These are phyloP conservation scores for Colossoma macropomum DNA, from an alignment of 2,113 vertebrate genomes.

Conservation along the genomic window DNA sequence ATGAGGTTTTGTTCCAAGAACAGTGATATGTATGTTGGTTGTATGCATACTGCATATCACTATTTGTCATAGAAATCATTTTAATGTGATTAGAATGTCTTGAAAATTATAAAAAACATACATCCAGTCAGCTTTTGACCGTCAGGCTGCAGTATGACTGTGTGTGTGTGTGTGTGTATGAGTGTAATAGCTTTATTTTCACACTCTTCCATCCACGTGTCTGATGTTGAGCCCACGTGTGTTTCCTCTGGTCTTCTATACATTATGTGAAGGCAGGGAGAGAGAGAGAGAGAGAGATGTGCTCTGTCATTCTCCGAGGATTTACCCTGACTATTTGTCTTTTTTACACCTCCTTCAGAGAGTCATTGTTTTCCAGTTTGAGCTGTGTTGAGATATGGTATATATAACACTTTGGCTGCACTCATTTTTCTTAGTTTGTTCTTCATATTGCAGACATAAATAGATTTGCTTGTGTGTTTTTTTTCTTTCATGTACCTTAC, in stretches of 20 bases:
- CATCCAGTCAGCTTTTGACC: too few relatives aligned
- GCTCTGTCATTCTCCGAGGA: constrained; percentile 69
- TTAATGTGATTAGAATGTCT: too few relatives aligned
- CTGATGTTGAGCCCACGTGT: constrained; percentile 41
- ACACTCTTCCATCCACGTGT: constrained; percentile 55
- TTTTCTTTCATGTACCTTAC: background rate
- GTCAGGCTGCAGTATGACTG: too few relatives aligned
- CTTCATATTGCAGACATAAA: constrained; percentile 17
- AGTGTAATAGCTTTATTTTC: background rate
- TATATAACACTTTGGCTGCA: constrained; percentile 18
- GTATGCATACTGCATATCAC: too few relatives aligned
- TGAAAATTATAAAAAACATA: too few relatives aligned
- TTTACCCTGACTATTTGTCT: constrained; percentile 47
- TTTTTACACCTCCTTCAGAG: constrained; percentile 44
- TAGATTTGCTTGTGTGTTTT: background rate
- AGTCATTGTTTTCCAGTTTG: constrained; percentile 38
- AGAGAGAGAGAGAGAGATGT: constrained; percentile 52
- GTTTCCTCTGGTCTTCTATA: constrained; percentile 69
- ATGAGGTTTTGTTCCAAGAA: too few relatives aligned
- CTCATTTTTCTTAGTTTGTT: constrained; percentile 45
- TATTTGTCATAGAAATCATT: too few relatives aligned
- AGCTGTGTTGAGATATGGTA: background rate
- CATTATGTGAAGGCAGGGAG: constrained; percentile 63
- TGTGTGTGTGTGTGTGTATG: too few relatives aligned
- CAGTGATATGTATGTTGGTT: too few relatives aligned